Percentiles rank a stretch among this genome's conserved stretches.
Evolutionary conservation across 2,888 invertebrate species (phyloP).

Genomic region (Nemapogon koenigi): DNA sequence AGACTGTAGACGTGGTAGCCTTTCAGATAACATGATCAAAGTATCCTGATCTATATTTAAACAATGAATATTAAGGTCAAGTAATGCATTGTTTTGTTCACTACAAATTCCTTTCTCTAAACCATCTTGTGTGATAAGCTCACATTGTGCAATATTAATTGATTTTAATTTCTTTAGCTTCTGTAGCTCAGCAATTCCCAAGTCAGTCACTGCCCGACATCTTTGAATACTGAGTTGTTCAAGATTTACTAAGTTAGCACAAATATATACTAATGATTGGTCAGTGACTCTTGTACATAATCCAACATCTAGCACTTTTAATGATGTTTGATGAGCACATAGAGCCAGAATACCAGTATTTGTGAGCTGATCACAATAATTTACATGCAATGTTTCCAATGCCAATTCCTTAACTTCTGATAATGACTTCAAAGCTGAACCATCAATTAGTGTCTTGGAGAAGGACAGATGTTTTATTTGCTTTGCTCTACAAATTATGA

Average conservation of each 20-base stretch:
- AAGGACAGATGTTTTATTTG: conserved; percentile 68
- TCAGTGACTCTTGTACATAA: conserved; percentile 71
- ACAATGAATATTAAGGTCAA: conserved; percentile 63
- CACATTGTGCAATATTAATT: conserved; percentile 73
- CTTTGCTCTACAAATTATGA: conserved; percentile 56
- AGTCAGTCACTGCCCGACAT: conserved; percentile 70
- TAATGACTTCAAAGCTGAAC: conserved; percentile 62
- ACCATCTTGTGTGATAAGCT: conserved; percentile 67
- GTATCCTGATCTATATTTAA: conserved; percentile 69
- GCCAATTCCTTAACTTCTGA: conserved; percentile 56
- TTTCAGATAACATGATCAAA: conserved; percentile 65
- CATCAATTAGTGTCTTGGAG: conserved; percentile 72
- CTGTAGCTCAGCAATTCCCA: conserved; percentile 60
- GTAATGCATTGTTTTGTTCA: conserved; percentile 47
- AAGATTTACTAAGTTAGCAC: conserved; percentile 62
- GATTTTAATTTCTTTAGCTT: conserved; percentile 60
- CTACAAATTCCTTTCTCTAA: conserved; percentile 66
- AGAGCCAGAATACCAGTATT: conserved; percentile 63
- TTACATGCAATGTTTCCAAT: conserved; percentile 57
- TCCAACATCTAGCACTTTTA: conserved; percentile 69
- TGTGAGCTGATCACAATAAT: conserved; percentile 69
- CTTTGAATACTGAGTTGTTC: conserved; percentile 67
- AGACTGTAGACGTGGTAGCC: conserved; percentile 60
- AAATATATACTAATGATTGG: conserved; percentile 65
- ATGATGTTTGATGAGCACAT: conserved; percentile 57